Evolutionary conservation across 2,113 vertebrate genomes (phyloP).

Genomic region (Brevimyrus niger): DNA sequence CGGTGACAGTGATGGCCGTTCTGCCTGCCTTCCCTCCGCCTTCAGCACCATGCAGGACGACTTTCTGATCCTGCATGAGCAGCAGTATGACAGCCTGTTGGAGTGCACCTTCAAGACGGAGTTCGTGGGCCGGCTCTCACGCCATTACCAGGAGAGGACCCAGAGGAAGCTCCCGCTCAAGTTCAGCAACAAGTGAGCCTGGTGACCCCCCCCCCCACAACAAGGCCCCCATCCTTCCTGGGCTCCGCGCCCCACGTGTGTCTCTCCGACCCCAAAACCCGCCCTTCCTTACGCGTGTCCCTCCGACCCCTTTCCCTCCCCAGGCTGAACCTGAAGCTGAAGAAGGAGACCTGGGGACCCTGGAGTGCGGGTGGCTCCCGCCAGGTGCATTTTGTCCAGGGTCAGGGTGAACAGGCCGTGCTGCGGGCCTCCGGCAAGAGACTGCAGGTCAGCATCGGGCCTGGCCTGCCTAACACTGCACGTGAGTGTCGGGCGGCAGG

Average conservation of each 20-base stretch:
- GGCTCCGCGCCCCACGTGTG: background rate
- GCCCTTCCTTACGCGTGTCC: background rate
- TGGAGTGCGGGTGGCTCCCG: conserved; percentile 83
- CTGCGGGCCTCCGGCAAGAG: conserved; percentile 88
- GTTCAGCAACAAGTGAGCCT: conserved; percentile 86
- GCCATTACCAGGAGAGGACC: conserved; percentile 84
- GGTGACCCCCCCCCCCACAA: background rate
- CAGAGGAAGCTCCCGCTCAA: conserved; percentile 89
- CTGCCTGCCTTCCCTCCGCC: background rate
- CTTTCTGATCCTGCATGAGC: conserved; percentile 85
- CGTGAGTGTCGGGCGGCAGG: conserved; percentile 66
- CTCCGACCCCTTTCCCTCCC: background rate
- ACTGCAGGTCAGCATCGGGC: conserved; percentile 92
- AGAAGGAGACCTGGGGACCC: conserved; percentile 94
- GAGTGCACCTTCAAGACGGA: conserved; percentile 93
- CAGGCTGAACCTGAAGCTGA: conserved; percentile 92
- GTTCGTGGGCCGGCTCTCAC: conserved; percentile 85
- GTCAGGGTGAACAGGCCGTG: conserved; percentile 71
- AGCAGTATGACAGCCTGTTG: conserved; percentile 92
- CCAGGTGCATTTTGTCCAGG: conserved; percentile 82
- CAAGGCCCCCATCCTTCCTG: background rate
- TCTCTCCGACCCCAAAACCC: background rate
- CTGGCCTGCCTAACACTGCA: conserved; percentile 85
- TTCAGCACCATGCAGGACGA: conserved; percentile 84
- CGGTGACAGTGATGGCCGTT: background rate